Evolutionary conservation across 2,113 vertebrate genomes (phyloP).

Genomic region (Paradisaea rubra): DNA sequence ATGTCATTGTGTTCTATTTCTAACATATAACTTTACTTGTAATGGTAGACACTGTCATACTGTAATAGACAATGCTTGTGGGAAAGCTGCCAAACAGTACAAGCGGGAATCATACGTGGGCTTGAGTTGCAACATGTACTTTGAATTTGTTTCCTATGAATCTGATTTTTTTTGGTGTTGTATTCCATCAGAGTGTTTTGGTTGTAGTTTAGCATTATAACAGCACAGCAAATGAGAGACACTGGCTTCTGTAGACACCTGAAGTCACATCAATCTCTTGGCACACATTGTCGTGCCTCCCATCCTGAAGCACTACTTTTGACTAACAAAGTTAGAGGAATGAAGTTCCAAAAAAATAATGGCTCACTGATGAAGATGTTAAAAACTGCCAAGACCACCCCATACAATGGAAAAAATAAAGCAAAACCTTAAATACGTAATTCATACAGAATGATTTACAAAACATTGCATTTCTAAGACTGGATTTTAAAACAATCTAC

Average conservation of each 20-base stretch:
- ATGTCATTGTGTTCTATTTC: slow-evolving; percentile 31
- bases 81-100: background rate
- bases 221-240: background rate
- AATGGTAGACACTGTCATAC: background rate
- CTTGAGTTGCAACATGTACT: background rate
- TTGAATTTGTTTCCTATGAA: background rate
- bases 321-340: background rate
- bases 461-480: background rate
- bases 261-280: background rate
- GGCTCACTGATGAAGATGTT: background rate
- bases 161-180: background rate
- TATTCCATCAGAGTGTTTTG: background rate
- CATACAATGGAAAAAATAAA: background rate
- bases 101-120: background rate
- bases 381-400: background rate
- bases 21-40: background rate
- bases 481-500: slow-evolving; percentile 2
- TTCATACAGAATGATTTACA: background rate
- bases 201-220: background rate
- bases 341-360: background rate
- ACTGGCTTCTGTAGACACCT: background rate
- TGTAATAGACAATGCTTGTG: background rate
- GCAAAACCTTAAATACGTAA: background rate
- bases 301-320: background rate
- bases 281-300: background rate